These are phyloP conservation scores for Centropus unirufus DNA, from an alignment of 2,113 vertebrate species.

Conservation along the genomic window DNA sequence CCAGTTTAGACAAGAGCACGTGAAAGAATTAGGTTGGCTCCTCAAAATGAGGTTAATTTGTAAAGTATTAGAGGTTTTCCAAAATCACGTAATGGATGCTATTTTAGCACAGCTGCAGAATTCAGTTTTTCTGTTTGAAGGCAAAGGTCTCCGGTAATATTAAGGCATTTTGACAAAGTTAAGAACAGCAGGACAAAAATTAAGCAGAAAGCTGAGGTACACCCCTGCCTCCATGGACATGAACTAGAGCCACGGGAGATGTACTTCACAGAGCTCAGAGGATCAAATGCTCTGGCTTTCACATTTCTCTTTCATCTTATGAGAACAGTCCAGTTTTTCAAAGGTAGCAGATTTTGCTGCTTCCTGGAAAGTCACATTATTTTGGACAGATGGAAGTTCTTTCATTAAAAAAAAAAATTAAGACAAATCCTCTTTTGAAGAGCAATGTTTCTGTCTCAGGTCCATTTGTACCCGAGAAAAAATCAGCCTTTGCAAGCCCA, in stretches of 20 bases:
- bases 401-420: neutral
- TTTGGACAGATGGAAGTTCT: neutral
- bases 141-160: neutral
- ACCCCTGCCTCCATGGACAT: neutral
- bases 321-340: slow-evolving; percentile 49
- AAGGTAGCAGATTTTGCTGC: slow-evolving; percentile 12
- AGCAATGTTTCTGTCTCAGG: neutral
- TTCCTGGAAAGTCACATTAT: slow-evolving; percentile 44
- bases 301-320: slow-evolving; percentile 27
- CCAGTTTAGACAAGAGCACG: neutral
- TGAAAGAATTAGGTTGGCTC: neutral
- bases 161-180: neutral
- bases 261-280: neutral
- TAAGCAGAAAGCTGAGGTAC: slow-evolving; percentile 22
- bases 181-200: slow-evolving; percentile 35
- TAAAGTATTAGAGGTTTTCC: neutral
- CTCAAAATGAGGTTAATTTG: neutral
- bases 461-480: neutral
- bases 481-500: slow-evolving; percentile 7
- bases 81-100: neutral
- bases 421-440: neutral
- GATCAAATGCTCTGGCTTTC: slow-evolving; percentile 25
- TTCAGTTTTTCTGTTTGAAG: neutral
- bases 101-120: slow-evolving; percentile 22
- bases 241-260: neutral